Conservation (phyloP, 1,140 invertebrate species). For the Callitettix versicolor region DNA sequence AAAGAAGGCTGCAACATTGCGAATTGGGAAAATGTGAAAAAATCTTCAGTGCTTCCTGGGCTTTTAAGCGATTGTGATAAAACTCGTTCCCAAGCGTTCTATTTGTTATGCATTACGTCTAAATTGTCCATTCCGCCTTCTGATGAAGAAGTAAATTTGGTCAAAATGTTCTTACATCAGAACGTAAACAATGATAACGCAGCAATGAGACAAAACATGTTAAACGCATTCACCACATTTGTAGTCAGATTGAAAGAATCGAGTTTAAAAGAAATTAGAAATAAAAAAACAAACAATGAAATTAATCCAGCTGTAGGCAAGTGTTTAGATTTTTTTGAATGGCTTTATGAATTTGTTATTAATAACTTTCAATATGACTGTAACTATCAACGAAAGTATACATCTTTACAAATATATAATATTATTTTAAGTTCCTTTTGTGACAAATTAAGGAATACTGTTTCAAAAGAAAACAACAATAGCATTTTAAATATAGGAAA, state of each 20-base stretch:
- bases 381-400: slow-evolving; percentile 43
- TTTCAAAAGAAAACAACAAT: slow-evolving; percentile 4
- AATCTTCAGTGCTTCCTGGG: not conserved
- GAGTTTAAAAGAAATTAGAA: slow-evolving; percentile 24
- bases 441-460: slow-evolving; percentile 1
- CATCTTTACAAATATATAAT: slow-evolving; percentile 35
- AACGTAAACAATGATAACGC: slow-evolving; percentile 23
- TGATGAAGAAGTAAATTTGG: slow-evolving; percentile 19
- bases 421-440: slow-evolving; percentile 27
- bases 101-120: slow-evolving; percentile 19
- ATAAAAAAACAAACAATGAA: not conserved
- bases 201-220: slow-evolving; percentile 19
- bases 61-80: slow-evolving; percentile 2
- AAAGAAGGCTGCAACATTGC: slow-evolving; percentile 20
- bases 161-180: slow-evolving; percentile 19
- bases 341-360: slow-evolving; percentile 37
- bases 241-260: slow-evolving; percentile 18
- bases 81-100: slow-evolving; percentile 14
- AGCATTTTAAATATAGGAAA: not conserved
- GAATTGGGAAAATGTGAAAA: slow-evolving; percentile 13
- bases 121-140: slow-evolving; percentile 14
- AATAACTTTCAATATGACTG: slow-evolving; percentile 38
- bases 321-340: slow-evolving; percentile 32
- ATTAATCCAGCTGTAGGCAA: not conserved
- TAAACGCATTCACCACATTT: slow-evolving; percentile 19